A percentile compares a stretch with the other conserved stretches of the same genome.
Conservation (phyloP, 2,888 invertebrate genomes). For the Philonicus albiceps region DNA sequence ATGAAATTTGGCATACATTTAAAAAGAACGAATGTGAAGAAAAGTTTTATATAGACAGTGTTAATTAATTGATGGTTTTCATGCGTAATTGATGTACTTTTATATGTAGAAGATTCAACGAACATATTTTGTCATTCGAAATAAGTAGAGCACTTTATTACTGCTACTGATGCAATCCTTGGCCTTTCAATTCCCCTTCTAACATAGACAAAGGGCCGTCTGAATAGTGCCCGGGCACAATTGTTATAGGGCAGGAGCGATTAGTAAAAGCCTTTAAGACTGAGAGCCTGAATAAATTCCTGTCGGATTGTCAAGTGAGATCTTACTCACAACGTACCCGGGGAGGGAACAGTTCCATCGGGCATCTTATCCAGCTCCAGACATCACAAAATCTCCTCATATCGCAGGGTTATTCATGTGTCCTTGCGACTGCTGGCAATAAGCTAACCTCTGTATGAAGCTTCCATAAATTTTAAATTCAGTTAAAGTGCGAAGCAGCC, state of each 20-base stretch:
- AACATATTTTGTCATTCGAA: neutral
- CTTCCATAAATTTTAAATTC: neutral
- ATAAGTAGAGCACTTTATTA: neutral
- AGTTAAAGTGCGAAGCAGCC: slow-evolving; percentile 8
- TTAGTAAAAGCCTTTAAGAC: neutral
- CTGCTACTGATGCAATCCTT: neutral
- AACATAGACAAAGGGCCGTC: neutral
- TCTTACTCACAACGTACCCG: neutral
- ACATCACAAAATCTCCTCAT: neutral
- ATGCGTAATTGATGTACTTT: neutral
- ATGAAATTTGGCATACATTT: no score
- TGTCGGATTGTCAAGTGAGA: neutral
- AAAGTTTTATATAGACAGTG: no score
- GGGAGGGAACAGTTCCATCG: neutral
- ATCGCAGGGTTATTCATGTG: neutral
- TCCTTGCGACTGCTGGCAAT: neutral
- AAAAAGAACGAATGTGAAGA: no score
- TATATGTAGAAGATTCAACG: neutral
- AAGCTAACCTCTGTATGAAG: neutral
- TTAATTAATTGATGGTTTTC: no score
- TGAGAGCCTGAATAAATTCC: neutral
- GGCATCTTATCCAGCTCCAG: neutral
- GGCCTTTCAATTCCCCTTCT: neutral
- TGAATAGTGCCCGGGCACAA: neutral
- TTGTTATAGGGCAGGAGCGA: neutral